phyloP scores from a whole-genome alignment of 2,888 invertebrate species.

The Apoda limacodes region DNA sequence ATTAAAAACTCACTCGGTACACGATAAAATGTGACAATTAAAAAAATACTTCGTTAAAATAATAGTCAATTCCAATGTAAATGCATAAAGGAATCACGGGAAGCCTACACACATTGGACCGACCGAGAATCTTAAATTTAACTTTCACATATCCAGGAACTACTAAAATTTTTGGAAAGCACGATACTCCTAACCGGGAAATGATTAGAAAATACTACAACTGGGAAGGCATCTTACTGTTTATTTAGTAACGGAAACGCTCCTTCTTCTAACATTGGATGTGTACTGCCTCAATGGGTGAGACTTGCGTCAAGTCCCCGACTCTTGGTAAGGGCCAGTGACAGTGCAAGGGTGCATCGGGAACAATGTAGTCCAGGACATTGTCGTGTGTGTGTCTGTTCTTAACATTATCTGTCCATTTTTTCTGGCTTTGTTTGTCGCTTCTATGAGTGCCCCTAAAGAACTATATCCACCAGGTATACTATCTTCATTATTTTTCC shows the following conservation, averaged over 20 bases:
- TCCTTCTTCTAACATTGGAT: conserved; percentile 25
- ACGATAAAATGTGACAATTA: conserved; percentile 21
- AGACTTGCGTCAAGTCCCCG: conserved; percentile 59
- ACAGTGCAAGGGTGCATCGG: conserved; percentile 90
- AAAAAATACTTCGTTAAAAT: conserved; percentile 50
- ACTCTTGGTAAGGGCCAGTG: conserved; percentile 86
- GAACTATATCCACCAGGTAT: conserved; percentile 48
- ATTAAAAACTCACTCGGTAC: conserved; percentile 64
- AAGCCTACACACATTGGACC: conserved; percentile 34
- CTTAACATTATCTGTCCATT: conserved; percentile 63
- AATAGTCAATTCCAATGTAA: conserved; percentile 57
- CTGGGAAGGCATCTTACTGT: conserved; percentile 32
- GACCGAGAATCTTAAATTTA: conserved; percentile 23
- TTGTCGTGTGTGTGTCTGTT: conserved; percentile 79
- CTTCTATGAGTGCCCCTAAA: conserved; percentile 46
- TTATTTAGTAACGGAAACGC: conserved; percentile 34
- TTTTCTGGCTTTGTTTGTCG: conserved; percentile 42
- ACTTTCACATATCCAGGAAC: conserved; percentile 41
- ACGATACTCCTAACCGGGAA: conserved; percentile 26
- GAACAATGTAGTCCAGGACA: conserved; percentile 87
- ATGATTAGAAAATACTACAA: conserved; percentile 21
- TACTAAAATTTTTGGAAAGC: conserved; percentile 48
- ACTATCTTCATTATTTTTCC: conserved; percentile 33
- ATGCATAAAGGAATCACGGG: conserved; percentile 44
- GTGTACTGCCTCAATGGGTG: conserved; percentile 23